Evolutionary conservation across 1,140 invertebrate species (phyloP).

Genomic region (Microvelia longipes): DNA sequence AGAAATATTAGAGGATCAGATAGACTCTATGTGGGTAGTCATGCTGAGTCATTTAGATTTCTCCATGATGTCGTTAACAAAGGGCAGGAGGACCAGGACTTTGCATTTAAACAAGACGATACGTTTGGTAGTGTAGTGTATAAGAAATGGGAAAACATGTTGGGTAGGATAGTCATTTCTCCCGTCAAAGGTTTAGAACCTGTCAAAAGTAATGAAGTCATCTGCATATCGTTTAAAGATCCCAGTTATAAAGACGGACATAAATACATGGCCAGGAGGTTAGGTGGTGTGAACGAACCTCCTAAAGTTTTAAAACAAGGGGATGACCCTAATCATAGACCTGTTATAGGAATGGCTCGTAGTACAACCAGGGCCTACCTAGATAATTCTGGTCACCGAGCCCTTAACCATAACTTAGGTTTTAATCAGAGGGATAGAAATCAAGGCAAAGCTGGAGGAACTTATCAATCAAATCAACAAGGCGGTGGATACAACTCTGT

Average conservation of each 20-base stretch:
- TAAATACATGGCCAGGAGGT: neutral
- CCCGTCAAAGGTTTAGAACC: neutral
- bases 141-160: neutral
- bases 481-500: neutral
- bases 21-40: constrained; percentile 32
- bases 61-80: neutral
- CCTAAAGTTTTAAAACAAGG: neutral
- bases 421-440: neutral
- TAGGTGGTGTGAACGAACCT: neutral
- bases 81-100: neutral
- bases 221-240: neutral
- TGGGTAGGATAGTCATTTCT: neutral
- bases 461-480: neutral
- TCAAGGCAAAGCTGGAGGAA: neutral
- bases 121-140: neutral
- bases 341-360: constrained; percentile 3
- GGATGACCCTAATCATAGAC: neutral
- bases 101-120: neutral
- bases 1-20: constrained; percentile 42
- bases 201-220: neutral
- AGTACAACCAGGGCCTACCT: neutral
- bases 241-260: neutral
- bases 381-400: neutral
- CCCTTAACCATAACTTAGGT: neutral
- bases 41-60: constrained; percentile 4